Percentiles rank a stretch among this genome's conserved stretches.
These are phyloP conservation scores for Phalloptychus januarius DNA, from an alignment of 2,797 vertebrate species.

Conservation along the genomic window DNA sequence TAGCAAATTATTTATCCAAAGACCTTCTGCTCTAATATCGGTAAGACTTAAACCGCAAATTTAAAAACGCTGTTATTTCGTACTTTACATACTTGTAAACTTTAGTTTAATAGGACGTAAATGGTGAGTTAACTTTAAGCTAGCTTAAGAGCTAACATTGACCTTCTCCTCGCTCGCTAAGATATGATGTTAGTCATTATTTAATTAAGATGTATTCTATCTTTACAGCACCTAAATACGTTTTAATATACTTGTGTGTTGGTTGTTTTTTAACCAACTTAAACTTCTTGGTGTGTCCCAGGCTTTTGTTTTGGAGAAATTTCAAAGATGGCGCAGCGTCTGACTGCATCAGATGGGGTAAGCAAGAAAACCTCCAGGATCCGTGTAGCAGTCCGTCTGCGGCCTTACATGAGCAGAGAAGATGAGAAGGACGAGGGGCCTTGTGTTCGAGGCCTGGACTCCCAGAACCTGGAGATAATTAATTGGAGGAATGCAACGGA, in stretches of 20 bases:
- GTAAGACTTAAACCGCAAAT: conserved; percentile 20
- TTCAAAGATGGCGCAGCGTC: conserved; percentile 77
- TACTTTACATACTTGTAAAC: neutral
- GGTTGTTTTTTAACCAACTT: neutral
- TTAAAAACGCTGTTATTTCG: neutral
- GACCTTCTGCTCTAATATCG: neutral
- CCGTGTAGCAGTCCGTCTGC: conserved; percentile 87
- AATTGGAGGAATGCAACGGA: conserved; percentile 92
- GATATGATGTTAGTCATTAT: neutral
- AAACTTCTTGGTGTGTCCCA: neutral
- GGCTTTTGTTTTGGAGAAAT: conserved; percentile 17
- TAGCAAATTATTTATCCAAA: neutral
- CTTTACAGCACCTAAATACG: neutral
- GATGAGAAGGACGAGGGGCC: conserved; percentile 76
- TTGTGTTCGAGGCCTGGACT: conserved; percentile 86
- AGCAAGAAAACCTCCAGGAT: conserved; percentile 79
- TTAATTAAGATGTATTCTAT: neutral
- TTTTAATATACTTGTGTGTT: neutral
- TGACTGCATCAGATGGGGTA: conserved; percentile 57
- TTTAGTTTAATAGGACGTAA: neutral
- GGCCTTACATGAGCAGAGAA: conserved; percentile 81
- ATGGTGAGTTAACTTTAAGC: neutral
- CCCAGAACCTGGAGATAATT: conserved; percentile 85
- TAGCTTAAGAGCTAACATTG: no score
- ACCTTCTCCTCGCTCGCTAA: neutral